A percentile compares a stretch with the other conserved stretches of the same genome.
These are phyloP conservation scores for Amphimallon solstitiale DNA, from an alignment of 2,888 invertebrate genomes.

Conservation along the genomic window DNA sequence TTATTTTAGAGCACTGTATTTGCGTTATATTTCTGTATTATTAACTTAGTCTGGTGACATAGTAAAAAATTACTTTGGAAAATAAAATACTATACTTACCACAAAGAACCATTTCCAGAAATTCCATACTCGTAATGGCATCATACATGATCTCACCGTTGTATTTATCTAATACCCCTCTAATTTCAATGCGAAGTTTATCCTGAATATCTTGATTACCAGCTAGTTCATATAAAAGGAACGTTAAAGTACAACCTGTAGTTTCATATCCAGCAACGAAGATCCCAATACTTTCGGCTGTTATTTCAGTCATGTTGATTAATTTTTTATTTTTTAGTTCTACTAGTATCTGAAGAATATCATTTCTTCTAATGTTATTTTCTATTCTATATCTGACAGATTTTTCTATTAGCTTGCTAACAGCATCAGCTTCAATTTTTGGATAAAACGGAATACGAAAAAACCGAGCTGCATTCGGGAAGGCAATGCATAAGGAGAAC, in stretches of 20 bases:
- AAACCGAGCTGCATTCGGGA: not conserved
- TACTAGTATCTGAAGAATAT: not conserved
- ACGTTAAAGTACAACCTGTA: not conserved
- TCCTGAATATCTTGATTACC: slow-evolving; percentile 7
- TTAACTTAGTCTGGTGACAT: no score
- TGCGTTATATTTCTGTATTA: no score
- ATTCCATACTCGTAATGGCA: not conserved
- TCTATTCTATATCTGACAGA: not conserved
- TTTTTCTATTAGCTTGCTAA: not conserved
- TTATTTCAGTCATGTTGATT: not conserved
- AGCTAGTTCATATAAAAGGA: slow-evolving; percentile 1
- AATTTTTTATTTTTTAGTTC: not conserved
- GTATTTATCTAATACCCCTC: not conserved
- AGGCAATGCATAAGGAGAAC: not conserved
- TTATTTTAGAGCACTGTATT: no score
- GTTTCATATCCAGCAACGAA: slow-evolving; percentile 1
- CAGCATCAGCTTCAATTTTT: not conserved
- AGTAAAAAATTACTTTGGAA: no score
- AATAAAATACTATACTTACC: no score
- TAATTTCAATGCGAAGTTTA: not conserved
- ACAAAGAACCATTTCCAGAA: not conserved
- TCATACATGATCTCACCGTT: not conserved
- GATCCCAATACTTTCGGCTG: not conserved
- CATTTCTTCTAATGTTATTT: not conserved
- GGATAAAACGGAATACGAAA: not conserved